phyloP scores from a whole-genome alignment of 2,797 vertebrate species.

The Coccyzus lansbergi region DNA sequence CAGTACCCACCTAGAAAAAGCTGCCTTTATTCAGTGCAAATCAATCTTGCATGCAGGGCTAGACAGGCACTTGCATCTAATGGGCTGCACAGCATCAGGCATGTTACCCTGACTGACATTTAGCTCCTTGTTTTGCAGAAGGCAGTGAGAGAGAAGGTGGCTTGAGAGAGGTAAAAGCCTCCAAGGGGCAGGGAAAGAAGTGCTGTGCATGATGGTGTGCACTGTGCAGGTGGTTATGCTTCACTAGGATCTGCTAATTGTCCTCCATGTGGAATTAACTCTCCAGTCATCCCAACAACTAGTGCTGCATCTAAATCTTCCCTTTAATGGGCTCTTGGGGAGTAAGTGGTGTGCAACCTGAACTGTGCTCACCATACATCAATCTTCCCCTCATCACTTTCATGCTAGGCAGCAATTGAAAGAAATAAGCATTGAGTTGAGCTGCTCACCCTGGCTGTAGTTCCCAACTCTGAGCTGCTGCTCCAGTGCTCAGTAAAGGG shows the following conservation, averaged over 20 bases:
- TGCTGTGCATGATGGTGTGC: neutral
- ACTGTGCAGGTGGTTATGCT: neutral
- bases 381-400: constrained; percentile 35
- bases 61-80: neutral
- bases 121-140: neutral
- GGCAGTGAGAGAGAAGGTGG: neutral
- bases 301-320: constrained; percentile 36
- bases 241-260: constrained; percentile 55
- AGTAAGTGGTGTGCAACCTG: neutral
- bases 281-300: constrained; percentile 7
- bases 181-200: neutral
- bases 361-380: neutral
- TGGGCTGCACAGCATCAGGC: accelerated
- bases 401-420: neutral
- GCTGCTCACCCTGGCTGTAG: neutral
- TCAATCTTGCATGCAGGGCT: neutral
- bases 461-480: neutral
- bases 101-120: neutral
- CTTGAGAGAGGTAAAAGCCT: neutral
- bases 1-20: neutral
- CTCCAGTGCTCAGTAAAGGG: neutral
- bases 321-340: constrained; percentile 39
- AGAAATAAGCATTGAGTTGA: neutral
- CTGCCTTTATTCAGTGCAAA: neutral
- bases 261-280: constrained; percentile 32